Evolutionary conservation across 1,140 invertebrate genomes (phyloP), one percentile per base, ranked within the genome.

Genomic region (Rhopalosiphum padi): DNA sequence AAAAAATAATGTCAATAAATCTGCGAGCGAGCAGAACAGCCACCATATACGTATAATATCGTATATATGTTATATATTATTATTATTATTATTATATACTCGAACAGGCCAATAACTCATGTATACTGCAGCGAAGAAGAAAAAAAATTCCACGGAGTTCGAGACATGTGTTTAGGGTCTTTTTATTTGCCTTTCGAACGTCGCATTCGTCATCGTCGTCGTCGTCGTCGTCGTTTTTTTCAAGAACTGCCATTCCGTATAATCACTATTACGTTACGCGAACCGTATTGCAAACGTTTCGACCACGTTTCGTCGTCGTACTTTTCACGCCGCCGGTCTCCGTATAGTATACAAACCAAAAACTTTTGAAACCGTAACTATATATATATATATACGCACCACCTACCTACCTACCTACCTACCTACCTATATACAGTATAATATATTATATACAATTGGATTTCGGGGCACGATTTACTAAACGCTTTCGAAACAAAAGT

Each of bases 1-100:
- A 88, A 53, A 48, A 51, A 88, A 88, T 5, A 90, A 60, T 68
- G 53, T 68, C 53, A 53, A 89, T 89, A 89, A 89, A 89, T 89
- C 87, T 53, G 35, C n/a, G 87, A 89, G 21, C n/a, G n/a, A 53
- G 48, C 48, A 51, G 51, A n/a, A 53, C 86, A 25, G 22, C 15
- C 48, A 68, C 60, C 85, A 30, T n/a, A n/a, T n/a, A n/a, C n/a
- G n/a, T n/a, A n/a, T n/a, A 86, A 85, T 9, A 41, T 46, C 23
- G 23, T 82, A 82, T 35, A 41, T 41, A 41, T 41, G 41, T 41
- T 41, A 41, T 41, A 41, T 41, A 41, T 41, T 41, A 4, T 41
- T 41, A 41, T 41, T 41, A 41, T 41, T 41, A 82, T n/a, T 18
- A 37, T 82, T 82, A 82, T 82, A 82, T 35, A 37, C 22, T 83